Percentiles rank a stretch among this genome's conserved stretches.
Conservation (phyloP, 2,888 invertebrate species). For the Bruchidius siliquastri region DNA sequence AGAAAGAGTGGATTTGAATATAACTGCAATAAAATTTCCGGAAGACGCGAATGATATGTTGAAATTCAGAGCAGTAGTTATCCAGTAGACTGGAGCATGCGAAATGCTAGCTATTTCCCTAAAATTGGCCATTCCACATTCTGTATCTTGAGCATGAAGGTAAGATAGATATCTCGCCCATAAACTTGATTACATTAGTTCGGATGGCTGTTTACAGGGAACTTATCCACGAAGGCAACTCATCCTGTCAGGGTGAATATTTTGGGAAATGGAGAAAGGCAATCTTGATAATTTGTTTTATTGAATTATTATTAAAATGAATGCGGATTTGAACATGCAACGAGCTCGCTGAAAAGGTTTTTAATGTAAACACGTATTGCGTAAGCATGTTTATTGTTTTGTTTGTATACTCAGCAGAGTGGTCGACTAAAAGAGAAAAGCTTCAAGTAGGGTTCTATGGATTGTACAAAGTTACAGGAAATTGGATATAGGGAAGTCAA, state of each 20-base stretch:
- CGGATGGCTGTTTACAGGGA: constrained; percentile 11
- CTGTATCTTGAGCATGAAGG: constrained; percentile 15
- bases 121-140: constrained; percentile 31
- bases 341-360: not conserved
- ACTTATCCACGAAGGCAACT: not conserved
- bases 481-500: no score
- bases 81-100: constrained; percentile 24
- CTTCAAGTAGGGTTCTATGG: no score
- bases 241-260: not conserved
- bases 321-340: not conserved
- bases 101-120: constrained; percentile 27
- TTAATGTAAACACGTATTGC: not conserved
- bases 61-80: constrained; percentile 26
- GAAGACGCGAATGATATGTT: constrained; percentile 21
- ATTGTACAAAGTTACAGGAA: no score
- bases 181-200: constrained; percentile 33
- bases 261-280: not conserved
- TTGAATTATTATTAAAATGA: not conserved
- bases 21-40: constrained; percentile 19
- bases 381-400: not conserved
- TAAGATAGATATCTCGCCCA: constrained; percentile 20
- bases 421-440: not conserved
- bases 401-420: not conserved
- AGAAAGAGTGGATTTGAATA: not conserved
- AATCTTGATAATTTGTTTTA: not conserved